Base-by-base conservation (phyloP, 1,140 invertebrate genomes). In the Frieseomelitta varia region DNA sequence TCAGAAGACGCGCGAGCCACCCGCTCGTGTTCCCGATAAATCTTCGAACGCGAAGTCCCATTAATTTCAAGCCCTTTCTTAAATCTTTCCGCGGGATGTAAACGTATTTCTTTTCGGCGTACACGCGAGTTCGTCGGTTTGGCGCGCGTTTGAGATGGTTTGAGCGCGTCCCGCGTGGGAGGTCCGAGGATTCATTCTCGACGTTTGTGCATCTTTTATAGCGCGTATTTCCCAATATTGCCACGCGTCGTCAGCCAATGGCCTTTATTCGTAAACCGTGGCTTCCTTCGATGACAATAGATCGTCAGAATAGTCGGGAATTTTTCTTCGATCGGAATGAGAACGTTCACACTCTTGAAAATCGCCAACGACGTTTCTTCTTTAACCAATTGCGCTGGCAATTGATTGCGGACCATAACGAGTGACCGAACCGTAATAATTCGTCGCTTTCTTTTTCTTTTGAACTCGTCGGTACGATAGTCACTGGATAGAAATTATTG, bases 131-230 rank as follows among this genome's bases (percentile, higher is more conserved):
- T 30, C 4, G 24, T 15, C 8, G 65, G 34, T 39, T 51, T 39
- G 39, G 39, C 67, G 17, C 30, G 34, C 63, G 79, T 19, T 87
- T 78, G 75, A 86, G 82, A 80, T 77, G 79, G 84, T 72, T 55
- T 47, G 51, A 88, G 74, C 19, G 21, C 12, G 56, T 47, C 39
- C 81, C 51, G 79, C 79, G 90, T 87, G 87, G 90, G 89, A 87
- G 90, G 89, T 88, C 81, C 81, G 77, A 47, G 56, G 82, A 90
- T 87, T 79, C 72, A 56, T 61, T 67, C 61, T 67, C 34, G 56
- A 34, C 63, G 88, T 88, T 87, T 78, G 68, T 39, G 55, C 39
- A 79, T 90, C 85, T 90, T 91, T 86, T 91, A 90, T 87, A 90
- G 85, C 76, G 51, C 56, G 84, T 87, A 86, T 91, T 91, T 89